Percentiles rank a stretch among this genome's conserved stretches.
phyloP scores from a whole-genome alignment of 1,140 invertebrate species.

The Leptinotarsa undecemlineata region DNA sequence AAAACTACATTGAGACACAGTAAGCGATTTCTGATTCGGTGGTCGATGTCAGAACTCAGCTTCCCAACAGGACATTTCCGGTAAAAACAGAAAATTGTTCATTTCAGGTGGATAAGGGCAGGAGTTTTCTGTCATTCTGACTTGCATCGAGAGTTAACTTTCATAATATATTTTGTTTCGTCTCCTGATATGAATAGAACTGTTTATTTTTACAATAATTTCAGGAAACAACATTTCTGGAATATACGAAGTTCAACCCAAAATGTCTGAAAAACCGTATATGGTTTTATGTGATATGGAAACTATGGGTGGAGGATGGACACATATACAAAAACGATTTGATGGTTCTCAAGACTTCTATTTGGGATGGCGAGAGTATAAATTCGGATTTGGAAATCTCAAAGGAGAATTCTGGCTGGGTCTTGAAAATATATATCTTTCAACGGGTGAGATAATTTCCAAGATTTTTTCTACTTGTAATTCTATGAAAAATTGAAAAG shows the following conservation, averaged over 20 bases:
- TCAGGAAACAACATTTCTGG: constrained; percentile 43
- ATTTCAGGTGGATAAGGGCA: too few relatives aligned
- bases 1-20: too few relatives aligned
- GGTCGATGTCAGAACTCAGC: too few relatives aligned
- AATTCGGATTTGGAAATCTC: constrained; percentile 59
- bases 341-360: constrained; percentile 67
- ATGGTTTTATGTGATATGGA: constrained; percentile 66
- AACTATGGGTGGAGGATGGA: constrained; percentile 64
- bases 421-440: constrained; percentile 54
- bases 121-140: too few relatives aligned
- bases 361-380: constrained; percentile 67
- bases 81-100: too few relatives aligned
- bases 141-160: too few relatives aligned
- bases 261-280: constrained; percentile 55
- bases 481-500: too few relatives aligned
- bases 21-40: too few relatives aligned
- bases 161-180: too few relatives aligned
- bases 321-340: constrained; percentile 64
- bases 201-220: background rate
- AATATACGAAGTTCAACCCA: constrained; percentile 51
- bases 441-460: constrained; percentile 46
- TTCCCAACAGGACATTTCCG: too few relatives aligned
- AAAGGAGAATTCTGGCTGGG: constrained; percentile 60
- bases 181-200: too few relatives aligned
- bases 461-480: too few relatives aligned